Base-by-base conservation (phyloP, 2,797 vertebrate genomes). In the Enteromius afrohamiltoni region DNA sequence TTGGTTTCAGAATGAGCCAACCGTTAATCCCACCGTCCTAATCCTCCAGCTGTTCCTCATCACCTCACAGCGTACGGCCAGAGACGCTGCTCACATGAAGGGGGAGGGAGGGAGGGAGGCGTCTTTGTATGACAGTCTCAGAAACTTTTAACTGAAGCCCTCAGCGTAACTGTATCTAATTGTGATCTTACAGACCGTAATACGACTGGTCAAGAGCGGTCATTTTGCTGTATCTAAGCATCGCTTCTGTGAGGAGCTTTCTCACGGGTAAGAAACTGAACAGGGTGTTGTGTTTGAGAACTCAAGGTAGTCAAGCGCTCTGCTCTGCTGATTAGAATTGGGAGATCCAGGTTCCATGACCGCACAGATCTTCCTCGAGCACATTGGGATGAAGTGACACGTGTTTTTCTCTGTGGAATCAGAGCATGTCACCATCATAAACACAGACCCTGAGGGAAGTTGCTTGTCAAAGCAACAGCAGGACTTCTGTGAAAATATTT, bases 21-120 rank as follows among this genome's bases (percentile, higher is more conserved):
- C 21, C 53, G 34, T 77, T 77, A 83, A 68, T 83, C 81, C 47
- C 23, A 13, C 62, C n/a, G n/a, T 29, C 71, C 69, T 82, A 68
- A 88, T 77, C 40, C 76, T 67, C 64, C 85, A 86, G 85, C 87
- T 88, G 87, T 69, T 82, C 64, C 68, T 81, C 62, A 79, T 82
- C 75, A 84, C 42, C 58, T 80, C 84, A 53, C 67, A 71, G n/a
- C 0, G 19, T 23, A 9, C 26, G 7, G 13, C n/a, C 79, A 16
- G 8, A 71, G 68, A 16, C 37, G 8, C n/a, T 1, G 17, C 67
- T 47, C 68, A 60, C 53, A 81, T 80, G 51, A 42, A 80, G 21
- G 51, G 51, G 34, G 34, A 34, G 37, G 37, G 37, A 34, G 4
- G 37, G 6, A 60, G 67, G 37, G n/a, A 23, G 6, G 55, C 4